Base-by-base conservation (phyloP, 2,888 invertebrate species). In the Euzophera pinguis region DNA sequence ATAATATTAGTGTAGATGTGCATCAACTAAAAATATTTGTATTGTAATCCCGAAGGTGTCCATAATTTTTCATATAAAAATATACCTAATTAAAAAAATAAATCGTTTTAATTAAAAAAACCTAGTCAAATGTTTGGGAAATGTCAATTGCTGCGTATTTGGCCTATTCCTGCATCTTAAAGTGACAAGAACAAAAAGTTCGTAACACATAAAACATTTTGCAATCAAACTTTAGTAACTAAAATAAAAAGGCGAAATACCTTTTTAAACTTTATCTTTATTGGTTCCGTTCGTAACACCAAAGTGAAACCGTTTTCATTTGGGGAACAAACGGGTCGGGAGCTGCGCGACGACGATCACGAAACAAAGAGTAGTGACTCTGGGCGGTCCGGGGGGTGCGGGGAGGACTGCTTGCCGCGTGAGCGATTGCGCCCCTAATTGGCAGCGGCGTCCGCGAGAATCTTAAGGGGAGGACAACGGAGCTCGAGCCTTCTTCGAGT, bases 341-440 rank as follows among this genome's bases (percentile, higher is more conserved):
- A 73, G 74, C 78, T 64, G 5, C 70, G 71, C 73, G 72, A 71
- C 71, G 74, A 64, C 77, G 77, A 78, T 77, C 78, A 73, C 75
- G 80, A 74, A 82, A 84, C 84, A 82, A 81, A 83, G 85, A 82
- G 71, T 76, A 73, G 73, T 73, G 75, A 39, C 63, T 73, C 64
- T 71, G 67, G 67, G 65, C 56, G 68, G 62, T 57, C 10, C 32
- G 55, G 55, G 9, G 39, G 13, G 39, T 16, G 39, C 55, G 43
- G 64, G 65, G 61, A 66, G 67, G 72, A 68, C 61, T 62, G 64
- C 81, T 78, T 78, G 81, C 85, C 85, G 86, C 83, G 81, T 90
- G 91, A 91, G 88, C 84, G 90, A 90, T 90, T 90, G 90, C 87
- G 84, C 79, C 81, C 87, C 87, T 91, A 91, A 91, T 91, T 90